Evolutionary conservation across 2,797 vertebrate species (phyloP), one percentile per base, ranked within the genome.

Genomic region (Anguilla megastoma): DNA sequence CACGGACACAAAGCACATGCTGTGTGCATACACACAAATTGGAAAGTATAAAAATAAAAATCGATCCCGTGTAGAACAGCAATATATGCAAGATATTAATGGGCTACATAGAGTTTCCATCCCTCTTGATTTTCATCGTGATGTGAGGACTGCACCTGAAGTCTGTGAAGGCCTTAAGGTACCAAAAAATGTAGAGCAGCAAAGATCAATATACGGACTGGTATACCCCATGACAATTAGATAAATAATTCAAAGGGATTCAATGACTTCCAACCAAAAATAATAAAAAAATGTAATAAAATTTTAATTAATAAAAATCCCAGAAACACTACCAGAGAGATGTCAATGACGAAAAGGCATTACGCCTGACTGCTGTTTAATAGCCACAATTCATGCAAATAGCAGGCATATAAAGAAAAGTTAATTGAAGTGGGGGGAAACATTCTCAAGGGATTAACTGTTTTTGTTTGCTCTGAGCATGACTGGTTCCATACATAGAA

Each of bases 21-120:
- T 56, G 54, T 56, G 54, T 56, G 54, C 56, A 56, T n/a, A 85
- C 33, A 45, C 4, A 18, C 5, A 84, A 2, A 41, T 71, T 30
- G 9, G n/a, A 69, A 52, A 84, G 45, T 54, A 56, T 18, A 58
- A n/a, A 88, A 48, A 84, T 24, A 58, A n/a, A 88, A 48, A 84
- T 24, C 41, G n/a, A 85, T 48, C 24, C 41, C 41, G 79, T 79
- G 52, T 58, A 74, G 85, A 74, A 45, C 33, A 36, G 33, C 54
- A 52, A 63, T 16, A 21, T 85, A 41, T 58, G 24, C 16, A 36
- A 52, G 52, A 45, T n/a, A 7, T 69, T 69, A n/a, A 4, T 69
- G 9, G 12, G 48, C 36, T 48, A 6, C n/a, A 14, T 24, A 24
- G 84, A 52, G 84, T 54, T 69, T 50, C 16, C 56, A 74, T 85